These are phyloP conservation scores for Achroia grisella DNA, from an alignment of 1,140 invertebrate species.

Conservation along the genomic window DNA sequence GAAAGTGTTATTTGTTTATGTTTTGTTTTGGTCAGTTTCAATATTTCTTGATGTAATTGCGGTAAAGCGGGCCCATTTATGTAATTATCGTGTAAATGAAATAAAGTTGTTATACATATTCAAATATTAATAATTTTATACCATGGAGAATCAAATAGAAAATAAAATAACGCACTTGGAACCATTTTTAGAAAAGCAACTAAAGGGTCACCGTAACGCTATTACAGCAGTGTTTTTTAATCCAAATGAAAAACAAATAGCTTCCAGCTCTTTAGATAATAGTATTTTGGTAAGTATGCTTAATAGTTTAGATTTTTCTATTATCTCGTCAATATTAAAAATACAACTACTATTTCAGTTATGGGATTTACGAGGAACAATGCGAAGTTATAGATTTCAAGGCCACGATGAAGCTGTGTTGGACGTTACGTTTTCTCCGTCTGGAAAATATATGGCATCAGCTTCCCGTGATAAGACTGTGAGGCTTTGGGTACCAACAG, in stretches of 20 bases:
- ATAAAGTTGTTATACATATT: too few relatives aligned
- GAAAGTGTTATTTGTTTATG: too few relatives aligned
- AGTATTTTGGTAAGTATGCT: conserved; percentile 77
- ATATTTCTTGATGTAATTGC: too few relatives aligned
- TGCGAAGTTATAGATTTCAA: conserved; percentile 79
- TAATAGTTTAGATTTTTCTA: not conserved
- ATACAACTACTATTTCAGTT: conserved; percentile 51
- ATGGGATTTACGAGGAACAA: conserved; percentile 82
- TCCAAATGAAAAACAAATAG: conserved; percentile 83
- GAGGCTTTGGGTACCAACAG: conserved; percentile 88
- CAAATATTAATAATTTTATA: too few relatives aligned
- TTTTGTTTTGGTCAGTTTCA: too few relatives aligned
- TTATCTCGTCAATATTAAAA: conserved; percentile 1
- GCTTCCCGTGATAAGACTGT: conserved; percentile 88
- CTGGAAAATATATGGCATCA: conserved; percentile 87
- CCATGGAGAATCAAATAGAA: conserved; percentile 19
- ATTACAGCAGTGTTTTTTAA: conserved; percentile 86
- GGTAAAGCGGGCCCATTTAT: too few relatives aligned
- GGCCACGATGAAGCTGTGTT: conserved; percentile 78
- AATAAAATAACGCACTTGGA: conserved; percentile 47
- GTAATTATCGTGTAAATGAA: too few relatives aligned
- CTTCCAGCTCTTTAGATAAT: conserved; percentile 84
- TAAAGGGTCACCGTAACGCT: conserved; percentile 84
- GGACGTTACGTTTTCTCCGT: conserved; percentile 85
- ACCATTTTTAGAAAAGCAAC: conserved; percentile 83